These are phyloP conservation scores for Dicyrtomina minuta DNA, from an alignment of 2,888 invertebrate species.

Conservation along the genomic window DNA sequence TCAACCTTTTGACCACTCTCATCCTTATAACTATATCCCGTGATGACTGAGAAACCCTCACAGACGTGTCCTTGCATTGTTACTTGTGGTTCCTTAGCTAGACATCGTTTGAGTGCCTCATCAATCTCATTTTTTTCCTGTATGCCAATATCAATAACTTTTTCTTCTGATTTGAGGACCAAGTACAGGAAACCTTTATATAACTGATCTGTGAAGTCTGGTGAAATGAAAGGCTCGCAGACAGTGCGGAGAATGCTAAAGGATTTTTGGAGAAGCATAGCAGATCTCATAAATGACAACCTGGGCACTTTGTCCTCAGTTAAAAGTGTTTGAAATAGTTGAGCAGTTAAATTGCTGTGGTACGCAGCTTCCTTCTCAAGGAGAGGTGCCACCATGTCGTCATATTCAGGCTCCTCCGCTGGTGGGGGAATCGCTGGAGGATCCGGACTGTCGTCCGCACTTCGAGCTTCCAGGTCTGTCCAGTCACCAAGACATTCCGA, in stretches of 20 bases:
- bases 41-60: constrained; percentile 20
- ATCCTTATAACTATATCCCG: not conserved
- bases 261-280: constrained; percentile 35
- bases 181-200: constrained; percentile 37
- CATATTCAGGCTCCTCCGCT: constrained; percentile 4
- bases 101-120: constrained; percentile 21
- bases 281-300: constrained; percentile 4
- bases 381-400: not conserved
- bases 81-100: not conserved
- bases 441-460: not conserved
- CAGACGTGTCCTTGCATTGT: constrained; percentile 30
- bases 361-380: not conserved
- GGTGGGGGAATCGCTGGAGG: not conserved
- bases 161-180: constrained; percentile 22
- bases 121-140: constrained; percentile 22
- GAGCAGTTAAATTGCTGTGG: constrained; percentile 16
- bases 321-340: not conserved
- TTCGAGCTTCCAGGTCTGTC: not conserved
- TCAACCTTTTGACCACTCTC: constrained; percentile 1
- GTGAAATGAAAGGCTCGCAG: constrained; percentile 36
- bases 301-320: not conserved
- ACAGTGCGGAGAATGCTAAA: constrained; percentile 32
- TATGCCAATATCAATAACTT: constrained; percentile 18
- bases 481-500: constrained; percentile 7
- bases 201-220: constrained; percentile 37